These are phyloP conservation scores for Noctuana brunneofusca DNA, from an alignment of 2,888 invertebrate species.

Conservation along the genomic window DNA sequence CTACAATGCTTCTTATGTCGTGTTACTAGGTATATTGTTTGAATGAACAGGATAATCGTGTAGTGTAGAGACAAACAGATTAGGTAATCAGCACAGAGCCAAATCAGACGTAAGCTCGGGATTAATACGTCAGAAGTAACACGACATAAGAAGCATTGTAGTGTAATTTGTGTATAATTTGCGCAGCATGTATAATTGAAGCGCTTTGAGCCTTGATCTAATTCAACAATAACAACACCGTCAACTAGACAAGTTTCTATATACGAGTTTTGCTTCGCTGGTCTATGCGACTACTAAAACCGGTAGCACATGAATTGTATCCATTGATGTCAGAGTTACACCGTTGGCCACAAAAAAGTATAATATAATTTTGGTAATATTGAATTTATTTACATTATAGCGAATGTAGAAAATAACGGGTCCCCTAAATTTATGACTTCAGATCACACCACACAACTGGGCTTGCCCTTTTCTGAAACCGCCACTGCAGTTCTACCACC, in stretches of 20 bases:
- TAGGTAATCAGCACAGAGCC: conserved; percentile 32
- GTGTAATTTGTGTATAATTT: conserved; percentile 7
- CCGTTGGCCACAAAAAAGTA: conserved; percentile 2
- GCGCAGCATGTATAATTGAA: conserved; percentile 6
- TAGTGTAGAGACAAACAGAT: conserved; percentile 28
- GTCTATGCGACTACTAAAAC: not conserved
- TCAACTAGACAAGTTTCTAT: not conserved
- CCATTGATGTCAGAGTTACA: not conserved
- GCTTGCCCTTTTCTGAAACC: no score
- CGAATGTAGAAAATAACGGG: no score
- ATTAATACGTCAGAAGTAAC: conserved; percentile 31
- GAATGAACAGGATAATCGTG: conserved; percentile 23
- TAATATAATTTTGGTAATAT: not conserved
- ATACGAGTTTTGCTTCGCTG: not conserved
- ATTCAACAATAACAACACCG: not conserved
- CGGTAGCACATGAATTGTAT: conserved; percentile 1
- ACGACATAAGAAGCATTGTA: conserved; percentile 22
- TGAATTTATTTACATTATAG: not conserved
- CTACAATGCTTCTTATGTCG: conserved; percentile 21
- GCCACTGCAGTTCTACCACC: no score
- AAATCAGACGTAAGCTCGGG: conserved; percentile 26
- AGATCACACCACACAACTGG: no score
- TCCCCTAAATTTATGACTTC: no score
- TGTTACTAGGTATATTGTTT: conserved; percentile 23
- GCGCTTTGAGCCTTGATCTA: not conserved